Evolutionary conservation across 2,113 vertebrate genomes (phyloP), one percentile per base, ranked within the genome.

Genomic region (Datnioides undecimradiatus): DNA sequence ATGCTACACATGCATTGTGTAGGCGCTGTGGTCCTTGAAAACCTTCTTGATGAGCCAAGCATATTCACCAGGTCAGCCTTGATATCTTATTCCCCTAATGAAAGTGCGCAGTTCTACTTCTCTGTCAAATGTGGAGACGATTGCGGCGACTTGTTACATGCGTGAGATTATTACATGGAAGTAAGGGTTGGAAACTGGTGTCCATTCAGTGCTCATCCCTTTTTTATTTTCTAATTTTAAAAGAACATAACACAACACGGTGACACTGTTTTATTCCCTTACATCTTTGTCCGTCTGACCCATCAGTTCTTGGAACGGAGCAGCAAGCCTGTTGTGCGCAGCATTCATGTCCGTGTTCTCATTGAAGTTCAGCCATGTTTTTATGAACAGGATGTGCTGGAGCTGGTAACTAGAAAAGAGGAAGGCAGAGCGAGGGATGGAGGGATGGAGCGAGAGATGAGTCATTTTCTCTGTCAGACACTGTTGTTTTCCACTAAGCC

Each of bases 401-500:
- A 84, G 82, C 83, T 57, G 82, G 60, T 91, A 89, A 86, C 76
- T 74, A 84, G 80, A 90, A 76, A 58, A 84, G 75, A 66, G 80
- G 31, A 82, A 76, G 75, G 46, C 64, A 73, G 74, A 73, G 74
- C 19, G 69, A 65, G 77, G 65, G 83, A 85, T 65, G 41, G 80
- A 85, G 76, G 38, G 79, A 80, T 79, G 74, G 80, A 86, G 85
- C 27, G 60, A 89, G 85, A 76, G 88, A 94, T 94, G 90, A 92
- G 91, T 93, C 90, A 93, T 91, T 92, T 91, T 92, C 90, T 90
- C 91, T 89, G 87, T 86, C 78, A 85, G 87, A 89, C 85, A 65
- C 83, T 88, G 90, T 92, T 93, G 92, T 93, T 93, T 93, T 93
- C 91, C 91, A 91, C 87, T 76, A 85, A 91, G 81, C 73, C 86